phyloP scores from a whole-genome alignment of 2,888 invertebrate species.

The Frankliniella fusca region DNA sequence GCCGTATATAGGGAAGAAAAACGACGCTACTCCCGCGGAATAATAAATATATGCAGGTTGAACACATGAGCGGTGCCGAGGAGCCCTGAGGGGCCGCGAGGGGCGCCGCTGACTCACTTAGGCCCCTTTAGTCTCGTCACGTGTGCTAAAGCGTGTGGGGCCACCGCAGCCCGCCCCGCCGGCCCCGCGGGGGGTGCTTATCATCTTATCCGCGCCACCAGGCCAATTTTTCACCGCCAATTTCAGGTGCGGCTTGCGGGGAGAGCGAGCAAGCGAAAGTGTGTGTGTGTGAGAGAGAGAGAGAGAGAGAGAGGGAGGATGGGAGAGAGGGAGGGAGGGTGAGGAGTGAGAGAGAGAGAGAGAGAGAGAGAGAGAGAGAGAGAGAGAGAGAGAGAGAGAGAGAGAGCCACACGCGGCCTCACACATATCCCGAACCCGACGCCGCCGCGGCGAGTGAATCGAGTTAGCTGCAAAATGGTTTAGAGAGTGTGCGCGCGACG shows the following conservation, averaged over 20 bases:
- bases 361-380: background rate
- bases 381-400: background rate
- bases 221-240: conserved; percentile 17
- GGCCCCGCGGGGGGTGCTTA: background rate
- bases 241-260: background rate
- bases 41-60: background rate
- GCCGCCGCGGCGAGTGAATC: no score
- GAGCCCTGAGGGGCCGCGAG: background rate
- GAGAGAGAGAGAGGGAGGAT: no score
- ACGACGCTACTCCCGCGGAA: background rate
- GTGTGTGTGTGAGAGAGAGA: background rate
- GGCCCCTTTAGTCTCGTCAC: background rate
- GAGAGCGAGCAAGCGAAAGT: background rate
- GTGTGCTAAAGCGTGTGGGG: background rate
- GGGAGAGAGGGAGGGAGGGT: no score
- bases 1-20: background rate
- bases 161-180: background rate
- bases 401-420: background rate
- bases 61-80: background rate
- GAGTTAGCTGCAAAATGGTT: no score
- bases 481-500: no score
- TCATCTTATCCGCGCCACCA: conserved; percentile 5
- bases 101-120: background rate
- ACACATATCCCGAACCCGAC: no score
- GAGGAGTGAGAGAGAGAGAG: background rate